Conservation (phyloP, 2,797 vertebrate genomes). For the Thamnophis elegans region DNA sequence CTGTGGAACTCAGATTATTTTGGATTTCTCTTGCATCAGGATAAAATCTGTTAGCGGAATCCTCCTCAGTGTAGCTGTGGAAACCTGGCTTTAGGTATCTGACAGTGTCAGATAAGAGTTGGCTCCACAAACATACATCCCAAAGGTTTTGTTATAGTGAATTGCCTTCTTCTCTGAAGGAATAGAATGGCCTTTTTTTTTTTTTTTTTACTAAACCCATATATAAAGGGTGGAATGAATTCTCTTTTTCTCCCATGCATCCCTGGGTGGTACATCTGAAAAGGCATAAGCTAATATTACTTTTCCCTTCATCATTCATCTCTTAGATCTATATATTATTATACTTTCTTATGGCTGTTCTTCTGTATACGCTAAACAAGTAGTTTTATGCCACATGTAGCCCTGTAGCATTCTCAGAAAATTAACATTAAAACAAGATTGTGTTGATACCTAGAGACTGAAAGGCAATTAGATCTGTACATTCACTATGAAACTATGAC, state of each 20-base stretch:
- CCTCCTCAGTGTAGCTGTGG: neutral
- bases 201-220: neutral
- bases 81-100: neutral
- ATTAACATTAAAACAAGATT: neutral
- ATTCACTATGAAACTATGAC: neutral
- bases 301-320: neutral
- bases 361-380: neutral
- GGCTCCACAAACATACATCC: neutral
- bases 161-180: neutral
- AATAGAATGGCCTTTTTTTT: neutral
- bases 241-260: neutral
- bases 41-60: neutral
- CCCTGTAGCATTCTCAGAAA: neutral
- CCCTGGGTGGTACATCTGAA: neutral
- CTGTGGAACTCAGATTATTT: neutral
- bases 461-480: neutral
- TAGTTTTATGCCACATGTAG: neutral
- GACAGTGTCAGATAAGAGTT: neutral
- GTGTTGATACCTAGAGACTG: neutral
- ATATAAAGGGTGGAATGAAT: neutral
- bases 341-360: neutral
- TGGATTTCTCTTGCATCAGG: neutral
- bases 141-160: neutral
- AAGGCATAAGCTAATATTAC: neutral
- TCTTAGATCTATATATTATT: neutral